A percentile compares a stretch with the other conserved stretches of the same genome.
Evolutionary conservation across 2,888 invertebrate genomes (phyloP).

Genomic region (Hyles lineata): DNA sequence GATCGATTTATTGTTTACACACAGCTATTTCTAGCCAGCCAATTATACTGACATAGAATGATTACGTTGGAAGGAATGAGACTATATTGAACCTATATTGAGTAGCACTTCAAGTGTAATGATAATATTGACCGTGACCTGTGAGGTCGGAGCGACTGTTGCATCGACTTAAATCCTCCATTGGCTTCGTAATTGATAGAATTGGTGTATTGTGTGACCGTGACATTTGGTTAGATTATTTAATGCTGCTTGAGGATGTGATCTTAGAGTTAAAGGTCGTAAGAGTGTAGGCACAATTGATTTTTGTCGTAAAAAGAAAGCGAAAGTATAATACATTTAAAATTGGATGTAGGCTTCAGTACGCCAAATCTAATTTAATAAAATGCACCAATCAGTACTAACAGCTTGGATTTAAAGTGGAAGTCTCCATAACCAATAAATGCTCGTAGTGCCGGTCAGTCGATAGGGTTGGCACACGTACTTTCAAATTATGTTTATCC

Average conservation of each 20-base stretch:
- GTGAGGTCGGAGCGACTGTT: slow-evolving; percentile 10
- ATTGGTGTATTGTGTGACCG: not conserved
- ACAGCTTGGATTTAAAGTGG: not conserved
- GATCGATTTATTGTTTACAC: slow-evolving; percentile 15
- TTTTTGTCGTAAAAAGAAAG: too few species aligned
- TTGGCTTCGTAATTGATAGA: not conserved
- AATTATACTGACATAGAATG: not conserved
- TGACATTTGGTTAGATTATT: not conserved
- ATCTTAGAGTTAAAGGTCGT: not conserved
- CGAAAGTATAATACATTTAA: too few species aligned
- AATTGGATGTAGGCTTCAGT: too few species aligned
- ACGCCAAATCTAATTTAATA: too few species aligned
- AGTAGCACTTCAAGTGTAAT: slow-evolving; percentile 9
- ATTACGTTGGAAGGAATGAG: not conserved
- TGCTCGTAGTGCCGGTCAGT: not conserved
- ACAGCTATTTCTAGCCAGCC: slow-evolving; percentile 6
- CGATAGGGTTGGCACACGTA: not conserved
- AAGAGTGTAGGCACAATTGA: not conserved
- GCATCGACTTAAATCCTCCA: not conserved
- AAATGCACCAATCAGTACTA: not conserved
- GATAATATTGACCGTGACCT: slow-evolving; percentile 23
- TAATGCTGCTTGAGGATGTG: not conserved
- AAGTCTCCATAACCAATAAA: not conserved
- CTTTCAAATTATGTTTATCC: not conserved
- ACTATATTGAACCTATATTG: slow-evolving; percentile 1